A percentile compares a stretch with the other conserved stretches of the same genome.
These are phyloP conservation scores for Zapus hudsonius DNA, from an alignment of 2,113 vertebrate species.

Conservation along the genomic window DNA sequence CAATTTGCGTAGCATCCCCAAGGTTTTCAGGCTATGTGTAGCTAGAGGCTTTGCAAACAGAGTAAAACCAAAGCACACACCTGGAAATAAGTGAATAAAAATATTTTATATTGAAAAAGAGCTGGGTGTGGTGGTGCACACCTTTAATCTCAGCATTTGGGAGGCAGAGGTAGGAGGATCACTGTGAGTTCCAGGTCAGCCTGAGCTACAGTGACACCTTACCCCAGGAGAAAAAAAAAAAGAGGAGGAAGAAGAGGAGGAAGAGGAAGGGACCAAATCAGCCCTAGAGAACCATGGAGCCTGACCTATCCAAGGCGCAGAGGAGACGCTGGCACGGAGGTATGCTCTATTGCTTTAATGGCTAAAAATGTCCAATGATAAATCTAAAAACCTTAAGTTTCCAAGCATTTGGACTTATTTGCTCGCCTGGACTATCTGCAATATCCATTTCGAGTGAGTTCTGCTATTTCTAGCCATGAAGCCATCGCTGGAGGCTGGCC, in stretches of 20 bases:
- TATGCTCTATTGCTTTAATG: background rate
- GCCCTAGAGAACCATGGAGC: background rate
- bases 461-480: constrained; percentile 69
- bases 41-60: background rate
- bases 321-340: background rate
- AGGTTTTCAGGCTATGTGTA: background rate
- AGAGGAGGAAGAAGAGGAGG: too few relatives aligned
- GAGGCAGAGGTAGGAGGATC: too few relatives aligned
- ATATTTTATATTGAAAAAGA: too few relatives aligned
- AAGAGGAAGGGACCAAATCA: constrained; percentile 13
- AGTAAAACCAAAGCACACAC: constrained; percentile 19
- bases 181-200: too few relatives aligned
- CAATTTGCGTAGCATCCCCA: constrained; percentile 13
- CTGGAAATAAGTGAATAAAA: too few relatives aligned
- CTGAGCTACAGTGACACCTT: too few relatives aligned
- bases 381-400: constrained; percentile 34
- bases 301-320: background rate
- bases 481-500: constrained; percentile 25
- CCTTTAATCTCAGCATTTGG: too few relatives aligned
- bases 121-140: too few relatives aligned
- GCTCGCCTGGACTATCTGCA: constrained; percentile 66
- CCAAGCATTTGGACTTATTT: constrained; percentile 55
- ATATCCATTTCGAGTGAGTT: constrained; percentile 72
- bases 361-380: constrained; percentile 56
- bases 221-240: too few relatives aligned